Conservation (phyloP, 2,888 invertebrate genomes). For the Periphyllus acericola region DNA sequence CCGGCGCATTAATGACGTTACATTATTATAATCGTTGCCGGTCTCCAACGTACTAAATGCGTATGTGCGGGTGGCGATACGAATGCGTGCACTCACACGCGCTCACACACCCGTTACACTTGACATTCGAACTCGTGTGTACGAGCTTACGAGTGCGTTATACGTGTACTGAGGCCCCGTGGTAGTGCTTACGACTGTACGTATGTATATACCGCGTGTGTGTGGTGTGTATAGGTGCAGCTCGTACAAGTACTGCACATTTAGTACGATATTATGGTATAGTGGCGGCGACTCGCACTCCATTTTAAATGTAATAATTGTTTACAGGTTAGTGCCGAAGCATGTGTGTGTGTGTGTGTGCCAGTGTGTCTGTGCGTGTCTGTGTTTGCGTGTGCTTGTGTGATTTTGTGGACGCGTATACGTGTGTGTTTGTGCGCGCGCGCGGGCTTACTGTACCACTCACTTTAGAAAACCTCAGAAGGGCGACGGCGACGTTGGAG, state of each 20-base stretch:
- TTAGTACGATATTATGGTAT: constrained; percentile 7
- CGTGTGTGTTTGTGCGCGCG: neutral
- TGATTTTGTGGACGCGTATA: neutral
- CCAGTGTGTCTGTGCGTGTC: neutral
- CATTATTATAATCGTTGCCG: constrained; percentile 30
- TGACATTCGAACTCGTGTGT: constrained; percentile 26
- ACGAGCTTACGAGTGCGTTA: neutral
- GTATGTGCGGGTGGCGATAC: too few species aligned
- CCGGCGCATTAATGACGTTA: constrained; percentile 29
- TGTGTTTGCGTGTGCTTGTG: too few species aligned
- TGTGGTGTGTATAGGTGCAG: neutral
- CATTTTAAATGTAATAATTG: constrained; percentile 38
- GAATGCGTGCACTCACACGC: neutral
- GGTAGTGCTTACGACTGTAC: neutral
- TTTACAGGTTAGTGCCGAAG: neutral
- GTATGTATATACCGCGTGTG: neutral
- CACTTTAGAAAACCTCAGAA: constrained; percentile 29
- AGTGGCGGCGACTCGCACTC: constrained; percentile 14
- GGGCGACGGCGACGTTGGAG: neutral
- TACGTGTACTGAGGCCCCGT: neutral
- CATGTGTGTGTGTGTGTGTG: neutral
- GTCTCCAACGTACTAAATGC: neutral
- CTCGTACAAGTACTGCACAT: neutral
- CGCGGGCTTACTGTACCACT: neutral
- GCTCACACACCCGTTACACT: neutral